Conservation (phyloP, 2,113 vertebrate species). For the Anguilla japonica region DNA sequence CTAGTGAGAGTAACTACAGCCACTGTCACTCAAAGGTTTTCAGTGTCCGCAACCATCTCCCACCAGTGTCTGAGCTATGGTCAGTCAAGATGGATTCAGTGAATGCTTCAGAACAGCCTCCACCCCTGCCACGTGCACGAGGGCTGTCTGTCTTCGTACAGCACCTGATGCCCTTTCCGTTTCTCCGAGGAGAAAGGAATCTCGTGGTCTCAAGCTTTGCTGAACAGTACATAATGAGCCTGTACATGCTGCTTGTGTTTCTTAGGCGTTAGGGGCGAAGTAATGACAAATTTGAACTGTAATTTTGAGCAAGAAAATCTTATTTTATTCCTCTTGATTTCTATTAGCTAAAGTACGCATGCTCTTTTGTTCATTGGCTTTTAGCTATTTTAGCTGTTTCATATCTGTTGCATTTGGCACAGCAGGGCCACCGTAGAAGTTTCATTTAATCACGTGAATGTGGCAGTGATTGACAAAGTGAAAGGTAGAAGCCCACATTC, state of each 20-base stretch:
- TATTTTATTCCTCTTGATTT: background rate
- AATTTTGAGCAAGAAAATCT: background rate
- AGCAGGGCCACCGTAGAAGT: background rate
- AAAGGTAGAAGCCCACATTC: too few relatives aligned
- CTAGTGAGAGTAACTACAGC: too few relatives aligned
- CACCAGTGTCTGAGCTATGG: background rate
- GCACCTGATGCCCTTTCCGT: background rate
- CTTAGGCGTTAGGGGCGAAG: background rate
- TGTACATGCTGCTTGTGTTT: background rate
- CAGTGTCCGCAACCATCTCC: background rate
- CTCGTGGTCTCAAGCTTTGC: background rate
- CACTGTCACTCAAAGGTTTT: background rate
- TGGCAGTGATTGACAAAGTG: too few relatives aligned
- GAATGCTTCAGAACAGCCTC: background rate
- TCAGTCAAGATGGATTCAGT: background rate
- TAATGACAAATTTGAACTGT: too few relatives aligned
- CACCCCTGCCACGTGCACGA: too few relatives aligned
- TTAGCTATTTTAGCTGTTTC: too few relatives aligned
- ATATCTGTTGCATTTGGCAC: background rate
- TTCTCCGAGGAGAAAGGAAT: background rate
- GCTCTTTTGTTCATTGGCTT: too few relatives aligned
- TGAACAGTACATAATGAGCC: background rate
- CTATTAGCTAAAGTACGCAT: too few relatives aligned
- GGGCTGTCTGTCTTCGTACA: background rate
- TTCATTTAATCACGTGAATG: too few relatives aligned